These are phyloP conservation scores for Mustela nigripes DNA, from an alignment of 2,113 vertebrate genomes.

Conservation along the genomic window DNA sequence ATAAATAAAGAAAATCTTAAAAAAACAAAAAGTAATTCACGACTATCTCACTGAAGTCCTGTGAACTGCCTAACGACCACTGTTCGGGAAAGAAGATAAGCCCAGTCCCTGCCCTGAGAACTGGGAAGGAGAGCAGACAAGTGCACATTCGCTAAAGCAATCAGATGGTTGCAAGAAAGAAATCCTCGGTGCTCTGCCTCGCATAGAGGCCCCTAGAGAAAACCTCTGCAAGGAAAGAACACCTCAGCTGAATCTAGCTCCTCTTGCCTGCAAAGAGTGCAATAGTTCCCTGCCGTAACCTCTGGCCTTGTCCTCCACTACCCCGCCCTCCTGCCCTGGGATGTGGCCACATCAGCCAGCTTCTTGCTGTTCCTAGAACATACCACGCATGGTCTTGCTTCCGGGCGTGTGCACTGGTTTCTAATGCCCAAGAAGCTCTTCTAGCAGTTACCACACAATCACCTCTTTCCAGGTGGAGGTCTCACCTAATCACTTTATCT, in stretches of 20 bases:
- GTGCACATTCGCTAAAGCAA: background rate
- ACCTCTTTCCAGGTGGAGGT: background rate
- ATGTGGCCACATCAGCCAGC: background rate
- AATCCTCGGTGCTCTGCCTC: background rate
- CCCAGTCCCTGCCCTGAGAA: background rate
- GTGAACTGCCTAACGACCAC: background rate
- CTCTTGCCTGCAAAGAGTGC: background rate
- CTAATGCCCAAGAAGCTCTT: background rate
- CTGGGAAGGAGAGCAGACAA: background rate
- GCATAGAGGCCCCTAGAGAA: background rate
- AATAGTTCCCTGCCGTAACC: background rate
- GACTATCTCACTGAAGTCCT: background rate
- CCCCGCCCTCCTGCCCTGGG: background rate
- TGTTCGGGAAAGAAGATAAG: background rate
- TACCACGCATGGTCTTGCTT: background rate
- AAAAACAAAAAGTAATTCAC: conserved; percentile 12
- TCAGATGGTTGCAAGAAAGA: background rate
- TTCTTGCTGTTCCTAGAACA: background rate
- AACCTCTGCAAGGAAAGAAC: background rate
- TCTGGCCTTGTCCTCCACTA: background rate
- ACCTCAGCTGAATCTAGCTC: background rate
- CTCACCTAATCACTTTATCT: background rate
- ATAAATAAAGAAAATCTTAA: too few species aligned
- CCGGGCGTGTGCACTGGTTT: background rate
- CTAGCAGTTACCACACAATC: rapidly evolving